A percentile compares a stretch with the other conserved stretches of the same genome.
phyloP scores from a whole-genome alignment of 2,113 vertebrate genomes.

The Cromileptes altivelis region DNA sequence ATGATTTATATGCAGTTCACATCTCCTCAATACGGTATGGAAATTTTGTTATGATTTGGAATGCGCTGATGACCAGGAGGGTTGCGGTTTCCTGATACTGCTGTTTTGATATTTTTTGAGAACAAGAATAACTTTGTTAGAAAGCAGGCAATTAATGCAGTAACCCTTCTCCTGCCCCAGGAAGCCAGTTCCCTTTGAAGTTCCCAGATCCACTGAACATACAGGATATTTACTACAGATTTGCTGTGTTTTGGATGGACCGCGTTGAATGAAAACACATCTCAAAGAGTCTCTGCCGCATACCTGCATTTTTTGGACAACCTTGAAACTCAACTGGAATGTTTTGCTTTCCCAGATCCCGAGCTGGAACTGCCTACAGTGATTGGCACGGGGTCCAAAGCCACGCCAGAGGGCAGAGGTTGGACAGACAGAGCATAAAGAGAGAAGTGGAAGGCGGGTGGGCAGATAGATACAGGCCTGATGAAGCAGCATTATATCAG shows the following conservation, averaged over 20 bases:
- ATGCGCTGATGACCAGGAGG: constrained; percentile 46
- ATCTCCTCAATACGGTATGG: constrained; percentile 32
- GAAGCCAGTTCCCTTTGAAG: constrained; percentile 77
- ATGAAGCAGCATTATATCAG: constrained; percentile 45
- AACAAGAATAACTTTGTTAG: constrained; percentile 76
- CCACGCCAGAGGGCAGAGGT: constrained; percentile 52
- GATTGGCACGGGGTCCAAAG: constrained; percentile 50
- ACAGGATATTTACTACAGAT: constrained; percentile 80
- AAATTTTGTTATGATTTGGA: constrained; percentile 56
- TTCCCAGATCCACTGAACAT: constrained; percentile 60
- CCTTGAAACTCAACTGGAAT: constrained; percentile 69
- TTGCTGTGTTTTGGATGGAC: constrained; percentile 68
- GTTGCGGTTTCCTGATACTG: constrained; percentile 65
- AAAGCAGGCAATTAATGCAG: constrained; percentile 63
- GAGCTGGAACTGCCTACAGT: constrained; percentile 54
- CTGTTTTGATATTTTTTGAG: constrained; percentile 61
- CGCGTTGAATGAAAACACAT: constrained; percentile 74
- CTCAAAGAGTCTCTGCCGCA: constrained; percentile 68
- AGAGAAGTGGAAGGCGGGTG: constrained; percentile 32
- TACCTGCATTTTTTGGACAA: constrained; percentile 75
- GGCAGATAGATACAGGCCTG: constrained; percentile 32
- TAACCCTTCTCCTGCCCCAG: constrained; percentile 55
- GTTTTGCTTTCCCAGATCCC: constrained; percentile 72
- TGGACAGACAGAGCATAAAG: constrained; percentile 30
- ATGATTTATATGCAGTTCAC: constrained; percentile 39